Evolutionary conservation across 2,797 vertebrate genomes (phyloP), one percentile per base, ranked within the genome.

Genomic region (Eremophila alpestris): DNA sequence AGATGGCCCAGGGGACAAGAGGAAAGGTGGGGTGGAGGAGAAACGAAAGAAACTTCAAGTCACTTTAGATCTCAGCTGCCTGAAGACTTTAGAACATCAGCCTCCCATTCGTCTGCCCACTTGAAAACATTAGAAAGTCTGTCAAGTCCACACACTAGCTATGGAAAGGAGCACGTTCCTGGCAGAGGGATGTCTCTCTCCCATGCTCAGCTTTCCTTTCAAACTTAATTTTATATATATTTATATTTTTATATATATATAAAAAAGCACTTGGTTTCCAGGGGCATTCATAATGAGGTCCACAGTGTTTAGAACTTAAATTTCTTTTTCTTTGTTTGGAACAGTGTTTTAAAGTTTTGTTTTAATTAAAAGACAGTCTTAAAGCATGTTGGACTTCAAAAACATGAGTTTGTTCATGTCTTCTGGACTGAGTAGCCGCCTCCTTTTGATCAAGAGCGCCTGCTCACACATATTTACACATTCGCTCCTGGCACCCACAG

Each of bases 321-420:
- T 97, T 97, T 97, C 97, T 94, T 97, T 97, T 96, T 97, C 96
- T 98, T 97, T 96, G 97, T 98, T 98, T 97, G 98, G 96, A 97
- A 98, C 98, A 98, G 98, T 98, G 97, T 98, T 98, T 97, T 95
- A 94, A 92, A 94, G 92, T 92, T 91, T 70, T 92, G 46, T 95
- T 96, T 94, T 91, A 94, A 94, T 93, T 82, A 85, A 96, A 91
- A 93, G 76, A 36, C 68, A 95, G 97, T 97, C 98, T 98, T 98
- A 99, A 98, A 99, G 99, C 98, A 99, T 99, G 98, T 99, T 99
- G 95, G 99, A 99, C 97, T 99, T 99, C 97, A 99, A 98, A 97
- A 99, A 99, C 98, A 99, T 99, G 56, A 99, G 99, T 97, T 99
- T 99, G 98, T 99, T 99, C 98, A 99, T 99, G 93, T 99, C 99